Evolutionary conservation across 2,888 invertebrate genomes (phyloP).

Genomic region (Rhagophthalmus giganteus): DNA sequence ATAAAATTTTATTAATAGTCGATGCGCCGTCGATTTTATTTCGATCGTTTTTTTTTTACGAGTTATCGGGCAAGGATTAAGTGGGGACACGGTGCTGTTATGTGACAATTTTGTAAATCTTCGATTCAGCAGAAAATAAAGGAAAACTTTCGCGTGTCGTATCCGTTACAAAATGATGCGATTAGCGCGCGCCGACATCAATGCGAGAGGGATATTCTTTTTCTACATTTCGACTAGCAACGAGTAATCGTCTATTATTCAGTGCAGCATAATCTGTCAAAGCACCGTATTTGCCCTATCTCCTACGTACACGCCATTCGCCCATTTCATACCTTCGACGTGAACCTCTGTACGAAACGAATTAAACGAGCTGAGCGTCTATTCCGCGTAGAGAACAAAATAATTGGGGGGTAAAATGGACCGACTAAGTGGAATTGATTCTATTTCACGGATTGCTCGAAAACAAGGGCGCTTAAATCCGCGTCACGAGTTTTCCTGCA

Average conservation of each 20-base stretch:
- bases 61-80: neutral
- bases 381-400: slow-evolving; percentile 39
- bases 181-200: slow-evolving; percentile 30
- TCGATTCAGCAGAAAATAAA: neutral
- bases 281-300: slow-evolving; percentile 49
- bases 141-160: neutral
- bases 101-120: neutral
- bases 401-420: slow-evolving; percentile 45
- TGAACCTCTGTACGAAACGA: slow-evolving; percentile 19
- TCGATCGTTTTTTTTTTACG: neutral
- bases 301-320: slow-evolving; percentile 43
- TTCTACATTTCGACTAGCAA: slow-evolving; percentile 36
- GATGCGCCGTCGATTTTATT: neutral
- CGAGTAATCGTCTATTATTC: slow-evolving; percentile 49
- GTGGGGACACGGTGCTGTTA: neutral
- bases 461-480: neutral
- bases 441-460: slow-evolving; percentile 29
- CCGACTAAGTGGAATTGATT: slow-evolving; percentile 44
- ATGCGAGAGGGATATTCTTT: slow-evolving; percentile 25
- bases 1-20: neutral
- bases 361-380: slow-evolving; percentile 36
- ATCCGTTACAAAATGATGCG: slow-evolving; percentile 31
- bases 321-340: slow-evolving; percentile 26
- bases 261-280: slow-evolving; percentile 51
- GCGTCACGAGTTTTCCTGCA: neutral